Percentiles rank a stretch among this genome's conserved stretches.
These are phyloP conservation scores for Copidosoma aretas DNA, from an alignment of 2,888 invertebrate species.

Conservation along the genomic window DNA sequence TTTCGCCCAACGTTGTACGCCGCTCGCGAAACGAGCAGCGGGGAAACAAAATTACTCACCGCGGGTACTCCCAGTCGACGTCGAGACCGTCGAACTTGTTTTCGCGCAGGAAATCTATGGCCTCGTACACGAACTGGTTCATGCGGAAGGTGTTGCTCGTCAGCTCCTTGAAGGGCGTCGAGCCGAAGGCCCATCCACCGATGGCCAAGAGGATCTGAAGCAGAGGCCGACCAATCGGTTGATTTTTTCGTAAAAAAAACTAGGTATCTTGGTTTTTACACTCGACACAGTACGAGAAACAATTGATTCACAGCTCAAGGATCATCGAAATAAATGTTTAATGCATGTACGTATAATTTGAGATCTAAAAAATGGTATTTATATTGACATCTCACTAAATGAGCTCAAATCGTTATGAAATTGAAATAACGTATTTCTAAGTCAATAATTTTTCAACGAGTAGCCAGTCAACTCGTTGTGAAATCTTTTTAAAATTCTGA, in stretches of 20 bases:
- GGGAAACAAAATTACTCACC: slow-evolving; percentile 60
- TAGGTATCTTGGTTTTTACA: no score
- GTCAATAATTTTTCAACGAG: no score
- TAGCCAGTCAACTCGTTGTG: no score
- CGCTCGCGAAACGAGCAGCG: not conserved
- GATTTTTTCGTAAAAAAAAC: not conserved
- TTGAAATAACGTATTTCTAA: no score
- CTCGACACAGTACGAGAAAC: no score
- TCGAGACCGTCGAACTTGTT: slow-evolving; percentile 92
- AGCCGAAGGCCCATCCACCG: slow-evolving; percentile 96
- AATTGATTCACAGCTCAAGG: no score
- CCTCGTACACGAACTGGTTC: slow-evolving; percentile 95
- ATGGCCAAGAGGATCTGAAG: slow-evolving; percentile 80
- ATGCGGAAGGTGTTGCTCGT: slow-evolving; percentile 90
- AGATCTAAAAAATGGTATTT: no score
- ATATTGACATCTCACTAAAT: no score
- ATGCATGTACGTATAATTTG: no score
- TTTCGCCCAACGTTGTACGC: slow-evolving; percentile 85
- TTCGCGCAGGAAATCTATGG: slow-evolving; percentile 89
- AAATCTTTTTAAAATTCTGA: no score
- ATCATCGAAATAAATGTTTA: no score
- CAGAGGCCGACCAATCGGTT: not conserved
- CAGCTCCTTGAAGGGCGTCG: slow-evolving; percentile 91
- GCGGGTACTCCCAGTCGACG: slow-evolving; percentile 93
- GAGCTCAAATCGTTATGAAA: no score